Percentiles rank a stretch among this genome's conserved stretches.
These are phyloP conservation scores for Hyppa rectilinea DNA, from an alignment of 2,888 invertebrate genomes.

Conservation along the genomic window DNA sequence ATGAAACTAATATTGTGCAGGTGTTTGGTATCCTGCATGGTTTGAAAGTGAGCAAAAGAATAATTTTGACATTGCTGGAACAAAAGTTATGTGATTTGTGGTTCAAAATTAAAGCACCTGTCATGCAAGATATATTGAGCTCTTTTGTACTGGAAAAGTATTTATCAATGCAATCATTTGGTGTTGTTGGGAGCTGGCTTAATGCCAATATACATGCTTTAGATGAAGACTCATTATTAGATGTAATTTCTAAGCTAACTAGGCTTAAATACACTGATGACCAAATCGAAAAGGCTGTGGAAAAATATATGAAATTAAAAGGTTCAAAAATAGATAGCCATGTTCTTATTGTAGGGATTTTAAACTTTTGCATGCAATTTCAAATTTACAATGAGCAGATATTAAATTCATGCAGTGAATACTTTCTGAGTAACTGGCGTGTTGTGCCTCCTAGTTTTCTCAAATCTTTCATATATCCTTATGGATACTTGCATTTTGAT, in stretches of 20 bases:
- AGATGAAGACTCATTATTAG: conserved; percentile 90
- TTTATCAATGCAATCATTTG: conserved; percentile 83
- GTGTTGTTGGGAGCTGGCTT: conserved; percentile 90
- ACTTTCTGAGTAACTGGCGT: conserved; percentile 87
- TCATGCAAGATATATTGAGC: conserved; percentile 87
- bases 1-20: conserved; percentile 89
- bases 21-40: conserved; percentile 91
- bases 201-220: conserved; percentile 91
- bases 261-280: conserved; percentile 89
- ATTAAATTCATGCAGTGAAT: conserved; percentile 90
- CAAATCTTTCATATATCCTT: conserved; percentile 90
- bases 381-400: conserved; percentile 90
- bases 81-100: conserved; percentile 90
- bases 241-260: conserved; percentile 89
- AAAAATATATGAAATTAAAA: conserved; percentile 91
- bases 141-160: conserved; percentile 82
- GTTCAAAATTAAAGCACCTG: conserved; percentile 87
- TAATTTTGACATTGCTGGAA: conserved; percentile 90
- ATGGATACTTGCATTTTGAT: conserved; percentile 91
- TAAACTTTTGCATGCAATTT: conserved; percentile 92
- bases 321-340: conserved; percentile 85
- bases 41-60: conserved; percentile 91
- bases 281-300: conserved; percentile 90
- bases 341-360: conserved; percentile 91
- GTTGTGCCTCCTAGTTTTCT: conserved; percentile 89